phyloP scores from a whole-genome alignment of 2,888 invertebrate species.

The Chrysolina haemoptera region DNA sequence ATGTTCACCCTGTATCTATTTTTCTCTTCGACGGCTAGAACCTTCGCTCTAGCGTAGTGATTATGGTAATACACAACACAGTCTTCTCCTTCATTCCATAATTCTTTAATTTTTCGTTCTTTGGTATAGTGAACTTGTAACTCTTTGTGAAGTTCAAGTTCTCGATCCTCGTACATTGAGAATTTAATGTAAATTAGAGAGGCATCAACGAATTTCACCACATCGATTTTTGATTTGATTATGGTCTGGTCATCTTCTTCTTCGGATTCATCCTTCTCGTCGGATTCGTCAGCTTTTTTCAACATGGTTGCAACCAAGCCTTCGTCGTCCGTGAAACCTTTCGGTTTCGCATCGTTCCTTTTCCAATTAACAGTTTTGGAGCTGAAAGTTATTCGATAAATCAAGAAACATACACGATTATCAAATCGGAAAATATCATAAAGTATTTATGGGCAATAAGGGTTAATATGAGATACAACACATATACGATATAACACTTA shows the following conservation, averaged over 20 bases:
- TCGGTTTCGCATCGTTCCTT: constrained; percentile 58
- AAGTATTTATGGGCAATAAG: no score
- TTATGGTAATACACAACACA: constrained; percentile 71
- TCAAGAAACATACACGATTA: no score
- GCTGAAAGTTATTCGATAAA: constrained; percentile 52
- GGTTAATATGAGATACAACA: no score
- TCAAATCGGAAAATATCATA: not conserved
- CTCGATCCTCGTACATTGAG: constrained; percentile 58
- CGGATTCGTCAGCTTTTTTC: constrained; percentile 52
- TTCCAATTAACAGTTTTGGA: constrained; percentile 68
- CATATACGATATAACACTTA: no score
- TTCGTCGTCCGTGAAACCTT: constrained; percentile 46
- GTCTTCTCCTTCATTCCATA: constrained; percentile 57
- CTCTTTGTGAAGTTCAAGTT: constrained; percentile 53
- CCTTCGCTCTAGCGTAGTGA: constrained; percentile 78
- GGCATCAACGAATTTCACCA: constrained; percentile 61
- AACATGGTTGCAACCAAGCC: constrained; percentile 51
- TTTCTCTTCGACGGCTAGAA: constrained; percentile 68
- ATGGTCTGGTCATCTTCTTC: constrained; percentile 44
- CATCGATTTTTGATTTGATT: constrained; percentile 54
- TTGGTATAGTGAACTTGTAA: constrained; percentile 57
- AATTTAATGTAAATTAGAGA: constrained; percentile 67
- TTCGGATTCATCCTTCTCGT: constrained; percentile 52
- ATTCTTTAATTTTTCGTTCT: constrained; percentile 38
- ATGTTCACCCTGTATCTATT: constrained; percentile 74